phyloP scores from a whole-genome alignment of 2,888 invertebrate species.

The Lasioglossum oenotherae region DNA sequence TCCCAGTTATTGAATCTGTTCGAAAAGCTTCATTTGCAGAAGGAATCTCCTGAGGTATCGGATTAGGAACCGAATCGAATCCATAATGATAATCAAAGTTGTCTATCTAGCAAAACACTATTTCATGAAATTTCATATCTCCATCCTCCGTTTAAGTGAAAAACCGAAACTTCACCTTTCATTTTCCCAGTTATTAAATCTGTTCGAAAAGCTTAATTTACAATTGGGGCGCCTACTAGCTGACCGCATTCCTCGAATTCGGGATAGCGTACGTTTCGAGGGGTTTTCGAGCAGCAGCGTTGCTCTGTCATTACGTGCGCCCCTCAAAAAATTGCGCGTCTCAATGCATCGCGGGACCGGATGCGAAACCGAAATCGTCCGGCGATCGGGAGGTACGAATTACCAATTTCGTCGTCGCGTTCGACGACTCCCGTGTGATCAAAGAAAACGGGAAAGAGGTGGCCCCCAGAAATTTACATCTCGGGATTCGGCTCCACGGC shows the following conservation, averaged over 20 bases:
- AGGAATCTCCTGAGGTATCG: too few species aligned
- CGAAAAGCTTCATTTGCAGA: too few species aligned
- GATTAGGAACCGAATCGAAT: too few species aligned
- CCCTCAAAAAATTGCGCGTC: not conserved
- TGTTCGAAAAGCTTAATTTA: not conserved
- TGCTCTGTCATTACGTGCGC: constrained; percentile 11
- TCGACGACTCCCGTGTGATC: constrained; percentile 41
- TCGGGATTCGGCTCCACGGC: constrained; percentile 58
- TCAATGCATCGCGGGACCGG: constrained; percentile 48
- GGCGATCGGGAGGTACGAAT: constrained; percentile 59
- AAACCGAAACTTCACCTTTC: too few species aligned
- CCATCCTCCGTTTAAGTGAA: too few species aligned
- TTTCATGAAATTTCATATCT: too few species aligned
- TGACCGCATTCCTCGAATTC: not conserved
- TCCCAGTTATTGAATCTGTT: too few species aligned
- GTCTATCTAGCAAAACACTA: too few species aligned
- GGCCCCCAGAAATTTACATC: constrained; percentile 65
- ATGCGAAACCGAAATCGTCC: constrained; percentile 62
- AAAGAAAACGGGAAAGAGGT: constrained; percentile 61
- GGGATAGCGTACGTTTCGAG: not conserved
- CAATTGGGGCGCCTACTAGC: not conserved
- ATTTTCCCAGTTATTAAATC: not conserved
- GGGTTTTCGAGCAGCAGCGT: not conserved
- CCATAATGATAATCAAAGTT: too few species aligned
- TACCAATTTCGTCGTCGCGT: constrained; percentile 62